phyloP scores from a whole-genome alignment of 2,113 vertebrate species.

The Colaptes auratus region DNA sequence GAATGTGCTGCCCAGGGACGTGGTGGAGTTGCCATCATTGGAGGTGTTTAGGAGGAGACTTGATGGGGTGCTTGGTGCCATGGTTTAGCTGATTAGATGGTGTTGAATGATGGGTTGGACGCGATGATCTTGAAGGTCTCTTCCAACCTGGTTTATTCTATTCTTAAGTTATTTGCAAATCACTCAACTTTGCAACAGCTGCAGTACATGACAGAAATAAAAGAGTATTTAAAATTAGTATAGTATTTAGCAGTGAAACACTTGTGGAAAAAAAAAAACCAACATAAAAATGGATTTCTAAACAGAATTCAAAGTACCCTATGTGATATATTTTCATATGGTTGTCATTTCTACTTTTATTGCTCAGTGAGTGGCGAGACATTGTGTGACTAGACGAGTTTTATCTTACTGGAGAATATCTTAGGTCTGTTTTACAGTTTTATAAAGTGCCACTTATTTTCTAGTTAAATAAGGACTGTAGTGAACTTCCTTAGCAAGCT shows the following conservation, averaged over 20 bases:
- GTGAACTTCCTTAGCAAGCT: neutral
- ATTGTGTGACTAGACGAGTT: neutral
- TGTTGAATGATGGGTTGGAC: too few relatives aligned
- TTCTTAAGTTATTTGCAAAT: neutral
- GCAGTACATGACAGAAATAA: neutral
- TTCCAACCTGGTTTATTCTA: too few relatives aligned
- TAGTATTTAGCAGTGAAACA: neutral
- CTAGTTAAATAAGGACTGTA: neutral
- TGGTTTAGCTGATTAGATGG: too few relatives aligned
- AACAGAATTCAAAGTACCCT: conserved; percentile 5
- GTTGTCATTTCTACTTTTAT: conserved; percentile 31
- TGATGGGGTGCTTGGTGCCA: too few relatives aligned
- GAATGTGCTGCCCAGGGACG: too few relatives aligned
- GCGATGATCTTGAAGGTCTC: too few relatives aligned
- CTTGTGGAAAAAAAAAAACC: neutral
- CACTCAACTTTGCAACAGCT: neutral
- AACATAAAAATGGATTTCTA: conserved; percentile 15
- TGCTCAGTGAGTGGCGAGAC: neutral
- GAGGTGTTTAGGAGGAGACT: too few relatives aligned
- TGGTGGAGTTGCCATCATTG: too few relatives aligned
- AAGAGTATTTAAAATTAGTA: neutral
- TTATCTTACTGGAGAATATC: neutral
- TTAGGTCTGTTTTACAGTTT: neutral
- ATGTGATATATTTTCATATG: neutral
- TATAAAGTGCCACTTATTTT: conserved; percentile 12